Percentiles rank a stretch among this genome's conserved stretches.
phyloP scores from a whole-genome alignment of 1,140 invertebrate genomes.

The Oryctes rhinoceros region DNA sequence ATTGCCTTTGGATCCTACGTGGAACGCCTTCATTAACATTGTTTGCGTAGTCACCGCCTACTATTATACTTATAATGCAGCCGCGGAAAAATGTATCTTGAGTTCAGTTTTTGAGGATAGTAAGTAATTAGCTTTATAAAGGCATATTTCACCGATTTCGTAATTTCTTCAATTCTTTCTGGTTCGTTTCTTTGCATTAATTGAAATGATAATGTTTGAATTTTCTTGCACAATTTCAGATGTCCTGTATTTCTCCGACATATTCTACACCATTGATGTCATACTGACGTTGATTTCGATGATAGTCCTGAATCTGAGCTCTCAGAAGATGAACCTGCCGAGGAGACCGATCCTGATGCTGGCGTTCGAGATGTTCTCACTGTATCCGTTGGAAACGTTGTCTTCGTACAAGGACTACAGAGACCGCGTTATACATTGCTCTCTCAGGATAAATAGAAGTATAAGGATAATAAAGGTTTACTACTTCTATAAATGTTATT shows the following conservation, averaged over 20 bases:
- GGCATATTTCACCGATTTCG: too few relatives aligned
- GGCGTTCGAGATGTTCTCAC: background rate
- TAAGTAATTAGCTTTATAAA: background rate
- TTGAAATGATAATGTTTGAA: background rate
- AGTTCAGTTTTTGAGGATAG: background rate
- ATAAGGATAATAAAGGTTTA: background rate
- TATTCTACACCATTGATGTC: background rate
- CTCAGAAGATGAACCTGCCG: background rate
- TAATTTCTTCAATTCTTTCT: too few relatives aligned
- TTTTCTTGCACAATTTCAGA: constrained; percentile 1
- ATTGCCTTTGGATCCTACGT: background rate
- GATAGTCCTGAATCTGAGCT: background rate
- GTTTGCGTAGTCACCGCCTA: too few relatives aligned
- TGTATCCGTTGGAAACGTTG: background rate
- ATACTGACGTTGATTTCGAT: background rate
- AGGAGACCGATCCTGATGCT: constrained; percentile 14
- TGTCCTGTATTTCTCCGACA: background rate
- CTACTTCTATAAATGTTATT: background rate
- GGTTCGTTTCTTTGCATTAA: background rate
- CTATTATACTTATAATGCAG: background rate
- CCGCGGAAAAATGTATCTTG: background rate
- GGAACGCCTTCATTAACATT: background rate
- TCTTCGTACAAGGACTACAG: background rate
- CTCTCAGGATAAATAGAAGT: background rate
- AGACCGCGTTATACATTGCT: background rate